Conservation (phyloP, 1,140 invertebrate species). For the Drosophila sp. region DNA sequence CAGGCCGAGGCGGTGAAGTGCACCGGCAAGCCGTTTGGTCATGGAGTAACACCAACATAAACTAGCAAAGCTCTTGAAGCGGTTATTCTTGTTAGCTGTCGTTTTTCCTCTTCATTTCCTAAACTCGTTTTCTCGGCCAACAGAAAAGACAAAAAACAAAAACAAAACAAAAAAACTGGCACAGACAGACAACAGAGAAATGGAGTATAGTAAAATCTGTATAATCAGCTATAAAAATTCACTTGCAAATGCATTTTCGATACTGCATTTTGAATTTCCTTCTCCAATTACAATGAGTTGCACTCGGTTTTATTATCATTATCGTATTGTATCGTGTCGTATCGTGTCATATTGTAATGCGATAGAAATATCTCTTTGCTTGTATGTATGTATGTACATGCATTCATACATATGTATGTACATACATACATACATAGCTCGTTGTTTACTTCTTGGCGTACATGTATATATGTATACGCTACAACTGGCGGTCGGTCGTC, state of each 20-base stretch:
- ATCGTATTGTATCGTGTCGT: slow-evolving; percentile 4
- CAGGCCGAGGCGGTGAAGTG: slow-evolving; percentile 5
- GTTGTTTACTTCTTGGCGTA: slow-evolving; percentile 47
- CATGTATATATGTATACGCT: slow-evolving; percentile 9
- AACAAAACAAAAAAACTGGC: slow-evolving; percentile 4
- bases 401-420: slow-evolving; percentile 13
- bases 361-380: slow-evolving; percentile 12
- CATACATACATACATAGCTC: slow-evolving; percentile 22
- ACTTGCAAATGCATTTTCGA: slow-evolving; percentile 6
- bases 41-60: slow-evolving; percentile 18
- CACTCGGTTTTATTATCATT: not conserved
- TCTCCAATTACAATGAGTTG: slow-evolving; percentile 6
- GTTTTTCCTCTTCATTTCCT: slow-evolving; percentile 46
- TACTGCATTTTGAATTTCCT: slow-evolving; percentile 5
- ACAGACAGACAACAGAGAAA: not conserved
- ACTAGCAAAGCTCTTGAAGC: slow-evolving; percentile 46
- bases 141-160: slow-evolving; percentile 50
- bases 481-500: slow-evolving; percentile 28
- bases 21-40: slow-evolving; percentile 13
- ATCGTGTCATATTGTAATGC: not conserved
- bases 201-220: not conserved
- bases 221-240: slow-evolving; percentile 18
- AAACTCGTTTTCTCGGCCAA: slow-evolving; percentile 68
- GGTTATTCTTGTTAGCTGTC: slow-evolving; percentile 70
- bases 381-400: not conserved